phyloP scores from a whole-genome alignment of 2,888 invertebrate species.

The Fragum sueziense region DNA sequence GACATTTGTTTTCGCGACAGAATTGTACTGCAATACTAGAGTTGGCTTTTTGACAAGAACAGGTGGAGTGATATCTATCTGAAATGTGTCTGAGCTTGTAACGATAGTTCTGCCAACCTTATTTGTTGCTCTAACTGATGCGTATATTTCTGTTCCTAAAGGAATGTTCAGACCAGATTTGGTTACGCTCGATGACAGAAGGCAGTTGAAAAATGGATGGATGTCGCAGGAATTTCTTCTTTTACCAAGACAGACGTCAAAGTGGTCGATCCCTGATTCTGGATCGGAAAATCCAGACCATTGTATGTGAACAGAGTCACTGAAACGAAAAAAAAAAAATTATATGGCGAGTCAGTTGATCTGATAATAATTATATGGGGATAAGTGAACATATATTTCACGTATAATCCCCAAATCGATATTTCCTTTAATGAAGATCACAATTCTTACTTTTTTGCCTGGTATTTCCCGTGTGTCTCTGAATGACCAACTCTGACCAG shows the following conservation, averaged over 20 bases:
- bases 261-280: slow-evolving; percentile 44
- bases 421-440: not conserved
- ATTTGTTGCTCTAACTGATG: slow-evolving; percentile 45
- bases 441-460: slow-evolving; percentile 40
- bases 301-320: slow-evolving; percentile 28
- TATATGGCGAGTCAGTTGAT: too few species aligned
- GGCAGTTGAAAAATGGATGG: slow-evolving; percentile 23
- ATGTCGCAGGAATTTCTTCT: slow-evolving; percentile 38
- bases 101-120: slow-evolving; percentile 34
- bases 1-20: not conserved
- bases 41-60: slow-evolving; percentile 19
- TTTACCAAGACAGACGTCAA: slow-evolving; percentile 34
- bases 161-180: slow-evolving; percentile 39
- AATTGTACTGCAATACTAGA: not conserved
- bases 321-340: slow-evolving; percentile 24
- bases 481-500: slow-evolving; percentile 53
- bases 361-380: too few species aligned
- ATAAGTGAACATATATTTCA: too few species aligned
- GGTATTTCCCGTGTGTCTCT: slow-evolving; percentile 44
- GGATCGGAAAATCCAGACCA: slow-evolving; percentile 47
- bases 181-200: slow-evolving; percentile 31
- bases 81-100: slow-evolving; percentile 40
- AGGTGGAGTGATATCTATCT: slow-evolving; percentile 40
- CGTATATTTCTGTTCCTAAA: slow-evolving; percentile 23
- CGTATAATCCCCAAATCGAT: too few species aligned